phyloP scores from a whole-genome alignment of 2,888 invertebrate species.

The Cryptophagus acutangulus region DNA sequence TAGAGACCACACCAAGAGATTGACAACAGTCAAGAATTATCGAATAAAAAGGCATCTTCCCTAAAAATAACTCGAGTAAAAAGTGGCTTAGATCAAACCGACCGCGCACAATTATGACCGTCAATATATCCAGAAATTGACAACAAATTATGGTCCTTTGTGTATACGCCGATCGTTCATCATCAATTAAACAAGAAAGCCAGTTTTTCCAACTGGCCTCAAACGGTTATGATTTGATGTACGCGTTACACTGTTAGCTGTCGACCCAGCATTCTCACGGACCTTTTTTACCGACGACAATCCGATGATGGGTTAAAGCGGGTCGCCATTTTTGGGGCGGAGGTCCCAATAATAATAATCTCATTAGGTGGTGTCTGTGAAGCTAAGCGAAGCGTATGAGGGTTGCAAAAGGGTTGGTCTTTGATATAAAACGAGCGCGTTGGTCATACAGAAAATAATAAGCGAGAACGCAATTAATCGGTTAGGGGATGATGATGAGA shows the following conservation, averaged over 20 bases:
- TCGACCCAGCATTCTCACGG: slow-evolving; percentile 33
- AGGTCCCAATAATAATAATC: slow-evolving; percentile 52
- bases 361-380: slow-evolving; percentile 49
- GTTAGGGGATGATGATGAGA: slow-evolving; percentile 22
- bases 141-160: slow-evolving; percentile 51
- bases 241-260: slow-evolving; percentile 32
- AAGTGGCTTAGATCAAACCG: slow-evolving; percentile 33
- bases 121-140: slow-evolving; percentile 49
- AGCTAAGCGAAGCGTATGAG: slow-evolving; percentile 46
- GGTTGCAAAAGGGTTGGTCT: slow-evolving; percentile 32
- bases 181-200: slow-evolving; percentile 46
- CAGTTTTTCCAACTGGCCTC: slow-evolving; percentile 36
- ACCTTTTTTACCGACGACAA: slow-evolving; percentile 29
- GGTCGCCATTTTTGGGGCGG: slow-evolving; percentile 49
- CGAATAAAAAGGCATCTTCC: slow-evolving; percentile 9
- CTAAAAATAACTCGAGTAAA: slow-evolving; percentile 17
- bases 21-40: slow-evolving; percentile 25
- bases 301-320: too few relatives aligned
- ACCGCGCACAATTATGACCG: slow-evolving; percentile 46
- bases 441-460: slow-evolving; percentile 24
- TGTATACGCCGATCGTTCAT: slow-evolving; percentile 46
- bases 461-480: slow-evolving; percentile 42
- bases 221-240: slow-evolving; percentile 40
- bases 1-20: too few relatives aligned
- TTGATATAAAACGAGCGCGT: slow-evolving; percentile 15